Conservation (phyloP, 2,797 vertebrate genomes). For the Prunella strophiata region DNA sequence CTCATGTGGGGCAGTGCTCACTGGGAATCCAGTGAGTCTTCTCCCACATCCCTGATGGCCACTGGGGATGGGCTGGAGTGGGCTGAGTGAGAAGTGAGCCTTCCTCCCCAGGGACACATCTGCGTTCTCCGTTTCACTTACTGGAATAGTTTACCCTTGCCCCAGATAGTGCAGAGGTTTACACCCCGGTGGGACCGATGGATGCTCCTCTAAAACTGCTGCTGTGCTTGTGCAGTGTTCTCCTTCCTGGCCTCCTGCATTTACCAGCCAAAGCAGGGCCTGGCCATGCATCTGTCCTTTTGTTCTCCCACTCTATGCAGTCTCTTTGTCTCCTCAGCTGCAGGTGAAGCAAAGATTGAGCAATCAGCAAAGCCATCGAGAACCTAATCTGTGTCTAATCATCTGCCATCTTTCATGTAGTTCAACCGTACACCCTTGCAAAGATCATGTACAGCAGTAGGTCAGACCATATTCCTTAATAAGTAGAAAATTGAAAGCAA, state of each 20-base stretch:
- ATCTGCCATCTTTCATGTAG: not conserved
- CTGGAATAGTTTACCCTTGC: not conserved
- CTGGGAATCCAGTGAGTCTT: not conserved
- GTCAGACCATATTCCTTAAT: not conserved
- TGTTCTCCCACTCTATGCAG: not conserved
- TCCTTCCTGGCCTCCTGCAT: not conserved
- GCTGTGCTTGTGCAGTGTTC: not conserved
- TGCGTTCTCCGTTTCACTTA: not conserved
- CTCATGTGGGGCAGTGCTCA: not conserved
- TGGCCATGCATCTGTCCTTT: not conserved
- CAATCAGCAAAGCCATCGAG: not conserved
- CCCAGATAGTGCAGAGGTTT: not conserved
- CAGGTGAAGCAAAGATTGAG: not conserved
- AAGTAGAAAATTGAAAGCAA: not conserved
- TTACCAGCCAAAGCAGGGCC: accelerated
- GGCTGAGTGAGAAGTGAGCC: not conserved
- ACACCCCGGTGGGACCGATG: accelerated
- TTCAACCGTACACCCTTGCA: not conserved
- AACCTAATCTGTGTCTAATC: not conserved
- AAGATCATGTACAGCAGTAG: not conserved
- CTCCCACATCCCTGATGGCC: not conserved
- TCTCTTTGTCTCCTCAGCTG: not conserved
- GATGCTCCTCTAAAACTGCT: not conserved
- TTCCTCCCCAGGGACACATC: not conserved
- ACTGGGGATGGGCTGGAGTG: not conserved